These are phyloP conservation scores for Micronycteris hirsuta DNA, from an alignment of 2,113 vertebrate genomes.

Conservation along the genomic window DNA sequence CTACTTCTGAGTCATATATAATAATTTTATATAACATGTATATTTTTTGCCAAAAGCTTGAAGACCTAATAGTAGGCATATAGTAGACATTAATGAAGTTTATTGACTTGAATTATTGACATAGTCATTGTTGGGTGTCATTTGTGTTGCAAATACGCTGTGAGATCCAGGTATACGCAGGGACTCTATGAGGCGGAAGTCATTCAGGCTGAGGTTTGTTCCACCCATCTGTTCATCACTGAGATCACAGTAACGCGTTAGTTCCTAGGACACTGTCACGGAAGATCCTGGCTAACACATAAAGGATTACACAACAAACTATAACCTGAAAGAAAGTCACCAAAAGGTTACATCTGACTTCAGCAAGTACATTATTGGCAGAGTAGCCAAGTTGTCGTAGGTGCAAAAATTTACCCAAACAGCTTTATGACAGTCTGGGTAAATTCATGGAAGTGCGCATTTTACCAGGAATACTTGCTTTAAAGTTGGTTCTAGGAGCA, in stretches of 20 bases:
- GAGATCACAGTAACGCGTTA: not conserved
- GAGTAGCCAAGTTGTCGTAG: not conserved
- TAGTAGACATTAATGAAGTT: not conserved
- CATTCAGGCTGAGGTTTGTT: not conserved
- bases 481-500: not conserved
- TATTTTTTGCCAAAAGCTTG: not conserved
- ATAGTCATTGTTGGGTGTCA: not conserved
- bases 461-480: not conserved
- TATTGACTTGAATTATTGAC: not conserved
- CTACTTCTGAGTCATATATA: not conserved
- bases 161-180: not conserved
- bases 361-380: not conserved
- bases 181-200: not conserved
- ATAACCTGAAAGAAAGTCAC: not conserved
- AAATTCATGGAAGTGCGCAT: not conserved
- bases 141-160: not conserved
- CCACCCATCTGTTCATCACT: not conserved
- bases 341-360: not conserved
- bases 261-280: not conserved
- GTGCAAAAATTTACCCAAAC: not conserved
- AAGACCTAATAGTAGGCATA: not conserved
- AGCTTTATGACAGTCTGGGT: not conserved
- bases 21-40: constrained; percentile 7
- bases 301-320: not conserved
- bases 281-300: not conserved